Percentiles rank a stretch among this genome's conserved stretches.
Conservation (phyloP, 2,797 vertebrate genomes). For the Sciaenops ocellatus region DNA sequence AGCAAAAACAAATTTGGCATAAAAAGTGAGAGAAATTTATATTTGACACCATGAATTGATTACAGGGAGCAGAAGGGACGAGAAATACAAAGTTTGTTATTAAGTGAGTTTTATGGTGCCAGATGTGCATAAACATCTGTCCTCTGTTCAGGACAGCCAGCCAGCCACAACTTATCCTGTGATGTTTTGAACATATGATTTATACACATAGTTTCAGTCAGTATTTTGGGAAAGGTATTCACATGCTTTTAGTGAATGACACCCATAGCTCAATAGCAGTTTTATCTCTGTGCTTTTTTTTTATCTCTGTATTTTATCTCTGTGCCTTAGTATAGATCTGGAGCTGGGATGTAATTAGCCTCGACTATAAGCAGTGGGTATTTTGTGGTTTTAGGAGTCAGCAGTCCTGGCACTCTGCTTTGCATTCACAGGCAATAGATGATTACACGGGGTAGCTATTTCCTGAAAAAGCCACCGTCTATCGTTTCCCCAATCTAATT, state of each 20-base stretch:
- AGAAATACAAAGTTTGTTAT: neutral
- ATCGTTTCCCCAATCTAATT: too few relatives aligned
- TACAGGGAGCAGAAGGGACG: neutral
- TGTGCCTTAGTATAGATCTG: too few relatives aligned
- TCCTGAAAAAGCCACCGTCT: too few relatives aligned
- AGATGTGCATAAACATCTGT: neutral
- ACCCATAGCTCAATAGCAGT: too few relatives aligned
- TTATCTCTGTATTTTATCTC: too few relatives aligned
- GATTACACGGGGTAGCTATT: conserved; percentile 37
- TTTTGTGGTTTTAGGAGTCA: too few relatives aligned
- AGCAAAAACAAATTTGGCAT: neutral
- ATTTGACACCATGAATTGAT: neutral
- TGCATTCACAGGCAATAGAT: conserved; percentile 80
- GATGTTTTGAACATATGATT: neutral
- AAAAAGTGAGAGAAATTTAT: neutral
- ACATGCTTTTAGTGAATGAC: too few relatives aligned
- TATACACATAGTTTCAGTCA: neutral
- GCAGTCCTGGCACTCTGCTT: conserved; percentile 26
- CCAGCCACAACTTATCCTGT: neutral
- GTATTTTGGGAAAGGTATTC: too few relatives aligned
- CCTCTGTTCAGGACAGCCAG: neutral
- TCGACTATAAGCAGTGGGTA: too few relatives aligned
- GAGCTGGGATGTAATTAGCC: too few relatives aligned
- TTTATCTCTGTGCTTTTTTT: too few relatives aligned
- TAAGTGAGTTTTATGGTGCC: neutral